A percentile compares a stretch with the other conserved stretches of the same genome.
Conservation (phyloP, 2,113 vertebrate genomes). For the Choloepus hoffmanni region DNA sequence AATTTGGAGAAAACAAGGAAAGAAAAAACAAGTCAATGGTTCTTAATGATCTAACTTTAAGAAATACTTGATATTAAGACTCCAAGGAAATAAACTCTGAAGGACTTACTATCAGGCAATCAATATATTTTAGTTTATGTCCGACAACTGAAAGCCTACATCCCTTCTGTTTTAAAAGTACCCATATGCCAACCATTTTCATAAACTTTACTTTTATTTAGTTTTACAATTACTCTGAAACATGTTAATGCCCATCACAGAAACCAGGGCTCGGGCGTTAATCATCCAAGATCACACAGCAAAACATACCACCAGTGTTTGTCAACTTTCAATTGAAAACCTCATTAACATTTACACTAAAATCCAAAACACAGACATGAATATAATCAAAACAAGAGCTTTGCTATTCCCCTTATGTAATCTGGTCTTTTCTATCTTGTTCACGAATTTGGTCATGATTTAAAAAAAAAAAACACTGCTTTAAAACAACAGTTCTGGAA, state of each 20-base stretch:
- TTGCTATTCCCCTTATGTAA: not conserved
- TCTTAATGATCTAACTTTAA: not conserved
- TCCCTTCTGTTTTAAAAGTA: not conserved
- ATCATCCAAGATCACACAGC: not conserved
- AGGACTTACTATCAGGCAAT: not conserved
- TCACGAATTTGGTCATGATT: not conserved
- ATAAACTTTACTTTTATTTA: not conserved
- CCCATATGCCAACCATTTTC: not conserved
- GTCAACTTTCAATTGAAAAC: not conserved
- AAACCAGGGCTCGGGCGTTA: not conserved
- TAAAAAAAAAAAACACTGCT: not conserved
- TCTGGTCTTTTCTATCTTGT: not conserved
- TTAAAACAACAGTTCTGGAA: not conserved
- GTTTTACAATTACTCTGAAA: conserved; percentile 4
- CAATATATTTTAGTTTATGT: not conserved
- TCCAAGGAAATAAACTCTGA: not conserved
- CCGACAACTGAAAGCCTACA: not conserved
- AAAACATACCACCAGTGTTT: not conserved
- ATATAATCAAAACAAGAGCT: not conserved
- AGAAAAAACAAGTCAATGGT: not conserved
- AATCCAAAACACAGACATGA: not conserved
- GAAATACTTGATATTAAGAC: not conserved
- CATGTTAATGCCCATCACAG: not conserved
- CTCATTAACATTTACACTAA: not conserved
- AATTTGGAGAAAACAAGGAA: not conserved